Base-by-base conservation (phyloP, 2,797 vertebrate species). In the Coluber constrictor region DNA sequence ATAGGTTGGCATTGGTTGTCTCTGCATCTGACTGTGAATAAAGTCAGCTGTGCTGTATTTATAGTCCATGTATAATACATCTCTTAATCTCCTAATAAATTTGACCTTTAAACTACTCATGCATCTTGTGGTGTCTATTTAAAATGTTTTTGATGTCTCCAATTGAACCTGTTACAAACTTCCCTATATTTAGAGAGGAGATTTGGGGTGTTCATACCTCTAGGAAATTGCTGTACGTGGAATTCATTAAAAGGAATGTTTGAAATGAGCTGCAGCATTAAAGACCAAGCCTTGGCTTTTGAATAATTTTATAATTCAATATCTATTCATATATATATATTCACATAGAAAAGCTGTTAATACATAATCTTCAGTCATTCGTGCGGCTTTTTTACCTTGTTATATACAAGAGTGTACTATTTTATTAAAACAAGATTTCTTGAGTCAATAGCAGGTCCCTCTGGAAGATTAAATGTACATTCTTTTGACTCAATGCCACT, bases 61-160 rank as follows among this genome's bases (percentile, higher is more conserved):
- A 97, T 97, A 97, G 97, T 97, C 94, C 95, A 91, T 97, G 97
- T 98, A 98, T 97, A 97, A 97, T 96, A 96, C 97, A 96, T 97
- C 97, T 96, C 97, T 97, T 97, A 98, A 98, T 98, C 97, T 98
- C 98, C 98, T 98, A 99, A 99, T 98, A 97, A 98, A 98, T 98
- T 96, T 98, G 97, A 98, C 98, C 97, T 98, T 97, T 96, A 96
- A 98, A 96, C 95, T 96, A 93, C 96, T 97, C 94, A 95, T 97
- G 95, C 86, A 96, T 97, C 95, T 96, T 97, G 95, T 96, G 92
- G 95, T 97, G 96, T 97, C 97, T 98, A 96, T 97, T 98, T 97
- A 97, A 97, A 98, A 97, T 97, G 95, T 95, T 97, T 98, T 97
- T 97, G 95, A 98, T 97, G 96, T 97, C 95, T 97, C 94, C 93